Base-by-base conservation (phyloP, 2,113 vertebrate genomes). In the Platysternon megacephalum region DNA sequence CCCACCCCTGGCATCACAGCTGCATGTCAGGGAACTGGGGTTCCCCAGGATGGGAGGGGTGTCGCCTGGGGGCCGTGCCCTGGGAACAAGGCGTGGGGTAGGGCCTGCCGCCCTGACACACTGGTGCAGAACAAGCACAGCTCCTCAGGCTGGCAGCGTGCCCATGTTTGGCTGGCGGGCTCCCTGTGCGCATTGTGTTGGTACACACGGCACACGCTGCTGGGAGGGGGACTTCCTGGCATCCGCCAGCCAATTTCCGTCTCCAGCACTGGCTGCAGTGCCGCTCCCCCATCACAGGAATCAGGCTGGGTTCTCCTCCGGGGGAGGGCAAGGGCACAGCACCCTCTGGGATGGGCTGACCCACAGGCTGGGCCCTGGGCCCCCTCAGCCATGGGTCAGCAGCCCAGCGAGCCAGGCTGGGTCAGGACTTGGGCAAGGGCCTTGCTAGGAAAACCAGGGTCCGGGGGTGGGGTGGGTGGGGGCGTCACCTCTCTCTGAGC, bases 81-180 rank as follows among this genome's bases (percentile, higher is more conserved):
- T 2, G 11, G n/a, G 68, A 39, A 39, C 9, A n/a, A 8, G 1
- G 21, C 3, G 22, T 11, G 39, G 3, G 39, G 72, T 3, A 42
- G 42, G 39, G 72, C 42, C 68, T 24, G 68, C n/a, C 5, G 7
- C 58, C 9, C 26, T 1, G 35, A 19, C 7, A 35, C 32, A 14
- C 13, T n/a, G 3, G 7, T 17, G 17, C 29, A 8, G 8, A 14
- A 39, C 35, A 4, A 8, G 19, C n/a, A 8, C 35, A 21, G 65
- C 58, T 32, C 58, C 58, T 72, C 2, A 11, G 39, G 72, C 39
- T 76, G 42, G 72, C 72, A 12, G 39, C 4, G 10, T 13, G 72
- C 42, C 72, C 22, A 7, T 7, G 42, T 44, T 44, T 76, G 39
- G 11, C 39, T 44, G 72, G 72, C 72, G 26, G 72, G 39, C 22